phyloP scores from a whole-genome alignment of 2,888 invertebrate genomes.

The Ormyrus labotus region DNA sequence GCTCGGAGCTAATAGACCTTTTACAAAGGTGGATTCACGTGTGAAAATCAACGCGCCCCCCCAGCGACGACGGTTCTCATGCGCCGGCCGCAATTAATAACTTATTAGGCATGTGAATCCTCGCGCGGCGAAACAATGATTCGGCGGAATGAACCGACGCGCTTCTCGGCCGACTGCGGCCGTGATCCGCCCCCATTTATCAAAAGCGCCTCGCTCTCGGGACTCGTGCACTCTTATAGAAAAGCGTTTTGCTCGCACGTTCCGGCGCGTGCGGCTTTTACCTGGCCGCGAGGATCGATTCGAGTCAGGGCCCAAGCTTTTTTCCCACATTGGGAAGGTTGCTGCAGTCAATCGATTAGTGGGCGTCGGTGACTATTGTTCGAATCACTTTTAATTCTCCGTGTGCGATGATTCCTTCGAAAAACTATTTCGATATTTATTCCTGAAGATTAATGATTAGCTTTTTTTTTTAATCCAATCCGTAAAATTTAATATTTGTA shows the following conservation, averaged over 20 bases:
- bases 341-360: conserved; percentile 3
- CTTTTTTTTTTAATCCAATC: no score
- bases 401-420: no score
- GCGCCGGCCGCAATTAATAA: conserved; percentile 36
- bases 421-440: no score
- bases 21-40: conserved; percentile 14
- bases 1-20: background rate
- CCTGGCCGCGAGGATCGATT: conserved; percentile 34
- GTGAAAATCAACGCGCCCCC: conserved; percentile 50
- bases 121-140: conserved; percentile 24
- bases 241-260: conserved; percentile 1
- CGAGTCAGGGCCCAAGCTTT: conserved; percentile 10
- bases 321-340: conserved; percentile 22
- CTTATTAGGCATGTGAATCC: conserved; percentile 33
- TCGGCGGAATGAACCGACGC: background rate
- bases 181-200: conserved; percentile 43
- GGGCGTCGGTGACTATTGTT: no score
- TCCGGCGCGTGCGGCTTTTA: conserved; percentile 39
- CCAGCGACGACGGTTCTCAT: conserved; percentile 12
- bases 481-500: no score
- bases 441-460: no score
- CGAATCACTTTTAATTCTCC: no score
- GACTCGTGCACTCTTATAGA: background rate
- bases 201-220: conserved; percentile 33
- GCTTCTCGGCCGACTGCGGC: no score